A percentile compares a stretch with the other conserved stretches of the same genome.
These are phyloP conservation scores for Drosophila sturtevanti DNA, from an alignment of 1,140 invertebrate species.

Conservation along the genomic window DNA sequence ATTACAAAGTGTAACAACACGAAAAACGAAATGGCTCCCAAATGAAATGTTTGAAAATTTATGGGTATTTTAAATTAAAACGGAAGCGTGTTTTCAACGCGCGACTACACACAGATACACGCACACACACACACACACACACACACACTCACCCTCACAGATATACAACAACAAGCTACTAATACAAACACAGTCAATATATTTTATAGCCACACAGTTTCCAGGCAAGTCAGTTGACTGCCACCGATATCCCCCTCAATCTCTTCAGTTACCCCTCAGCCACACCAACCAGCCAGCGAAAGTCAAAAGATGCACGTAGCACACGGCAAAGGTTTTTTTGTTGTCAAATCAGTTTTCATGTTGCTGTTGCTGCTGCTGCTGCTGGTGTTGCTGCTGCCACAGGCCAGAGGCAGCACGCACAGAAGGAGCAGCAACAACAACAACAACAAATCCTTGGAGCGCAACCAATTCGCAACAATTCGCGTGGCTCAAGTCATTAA, in stretches of 20 bases:
- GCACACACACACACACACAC: conserved; percentile 18
- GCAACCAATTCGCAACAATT: conserved; percentile 69
- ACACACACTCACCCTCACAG: conserved; percentile 10
- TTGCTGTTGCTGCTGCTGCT: conserved; percentile 19
- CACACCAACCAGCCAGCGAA: no score
- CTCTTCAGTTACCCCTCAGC: no score
- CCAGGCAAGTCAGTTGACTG: conserved; percentile 11
- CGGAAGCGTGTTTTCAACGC: conserved; percentile 82
- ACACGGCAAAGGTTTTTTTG: conserved; percentile 59
- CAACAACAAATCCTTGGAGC: conserved; percentile 42
- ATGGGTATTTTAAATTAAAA: conserved; percentile 83
- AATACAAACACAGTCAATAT: conserved; percentile 67
- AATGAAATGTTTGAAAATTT: conserved; percentile 82
- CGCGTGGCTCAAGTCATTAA: conserved; percentile 80
- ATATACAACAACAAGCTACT: conserved; percentile 25
- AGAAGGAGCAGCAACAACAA: conserved; percentile 29
- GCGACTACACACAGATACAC: conserved; percentile 17
- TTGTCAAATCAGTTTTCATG: conserved; percentile 20
- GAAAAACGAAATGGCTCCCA: conserved; percentile 81
- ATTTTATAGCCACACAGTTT: conserved; percentile 70
- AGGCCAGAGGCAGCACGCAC: conserved; percentile 58
- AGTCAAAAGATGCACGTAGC: conserved; percentile 71
- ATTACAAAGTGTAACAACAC: conserved; percentile 81
- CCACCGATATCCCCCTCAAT: conserved; percentile 6
- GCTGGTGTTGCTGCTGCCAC: conserved; percentile 26